phyloP scores from a whole-genome alignment of 2,888 invertebrate species.

The Silvanus unidentatus region DNA sequence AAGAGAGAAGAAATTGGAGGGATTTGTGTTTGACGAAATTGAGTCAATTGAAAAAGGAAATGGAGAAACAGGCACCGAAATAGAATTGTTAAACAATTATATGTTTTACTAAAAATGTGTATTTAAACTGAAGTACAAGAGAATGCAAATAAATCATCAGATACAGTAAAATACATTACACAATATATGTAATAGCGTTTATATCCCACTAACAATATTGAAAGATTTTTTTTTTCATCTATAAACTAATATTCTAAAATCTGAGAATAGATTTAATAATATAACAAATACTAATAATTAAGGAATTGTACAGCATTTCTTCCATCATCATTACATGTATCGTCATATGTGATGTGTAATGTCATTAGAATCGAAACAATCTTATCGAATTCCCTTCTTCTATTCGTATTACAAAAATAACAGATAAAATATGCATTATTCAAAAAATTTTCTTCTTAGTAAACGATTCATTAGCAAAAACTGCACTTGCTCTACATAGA shows the following conservation, averaged over 20 bases:
- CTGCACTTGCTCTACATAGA: no score
- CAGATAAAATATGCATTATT: no score
- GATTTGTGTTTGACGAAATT: conserved; percentile 77
- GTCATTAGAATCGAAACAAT: no score
- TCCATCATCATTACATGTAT: no score
- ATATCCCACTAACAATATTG: conserved; percentile 17
- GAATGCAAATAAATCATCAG: conserved; percentile 16
- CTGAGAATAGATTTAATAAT: conserved; percentile 26
- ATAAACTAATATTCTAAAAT: conserved; percentile 24
- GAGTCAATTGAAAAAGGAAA: conserved; percentile 70
- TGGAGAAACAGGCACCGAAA: conserved; percentile 43
- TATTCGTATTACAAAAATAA: no score
- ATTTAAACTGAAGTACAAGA: conserved; percentile 26
- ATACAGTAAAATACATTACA: conserved; percentile 18
- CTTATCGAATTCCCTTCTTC: no score
- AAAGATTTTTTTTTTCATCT: conserved; percentile 10
- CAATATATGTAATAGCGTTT: conserved; percentile 17
- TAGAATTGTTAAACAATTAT: background rate
- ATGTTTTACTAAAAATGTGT: conserved; percentile 22
- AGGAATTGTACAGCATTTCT: conserved; percentile 24
- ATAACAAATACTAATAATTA: conserved; percentile 26
- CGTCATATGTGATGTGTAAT: no score
- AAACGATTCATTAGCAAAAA: no score
- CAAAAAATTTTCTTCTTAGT: no score
- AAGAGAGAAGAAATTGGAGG: conserved; percentile 72